Conservation (phyloP, 2,797 vertebrate species). For the Sternotherus odoratus region DNA sequence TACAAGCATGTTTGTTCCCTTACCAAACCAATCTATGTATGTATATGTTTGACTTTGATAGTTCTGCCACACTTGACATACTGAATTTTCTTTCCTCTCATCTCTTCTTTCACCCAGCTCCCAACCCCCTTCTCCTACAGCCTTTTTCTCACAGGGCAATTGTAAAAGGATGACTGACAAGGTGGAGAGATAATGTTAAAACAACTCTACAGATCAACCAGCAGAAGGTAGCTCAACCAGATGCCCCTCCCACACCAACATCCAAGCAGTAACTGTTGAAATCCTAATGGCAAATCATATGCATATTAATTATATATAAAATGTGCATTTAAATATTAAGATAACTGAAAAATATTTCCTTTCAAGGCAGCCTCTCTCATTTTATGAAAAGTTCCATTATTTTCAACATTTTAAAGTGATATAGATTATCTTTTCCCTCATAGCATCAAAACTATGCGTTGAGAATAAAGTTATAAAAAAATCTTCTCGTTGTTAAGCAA, state of each 20-base stretch:
- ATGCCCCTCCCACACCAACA: accelerated
- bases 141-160: background rate
- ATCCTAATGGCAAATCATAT: background rate
- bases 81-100: background rate
- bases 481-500: slow-evolving; percentile 30
- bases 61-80: background rate
- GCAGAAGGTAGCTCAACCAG: too few species aligned
- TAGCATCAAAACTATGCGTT: background rate
- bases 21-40: background rate
- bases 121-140: background rate
- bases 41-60: background rate
- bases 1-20: background rate
- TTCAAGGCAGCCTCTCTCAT: background rate
- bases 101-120: background rate
- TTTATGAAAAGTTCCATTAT: background rate
- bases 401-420: background rate
- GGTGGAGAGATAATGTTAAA: background rate
- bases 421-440: background rate
- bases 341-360: slow-evolving; percentile 1
- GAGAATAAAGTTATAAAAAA: slow-evolving; percentile 35
- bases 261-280: accelerated
- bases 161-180: background rate
- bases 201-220: background rate
- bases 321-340: background rate
- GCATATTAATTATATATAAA: background rate